These are phyloP conservation scores for Meiosimyza platycephala DNA, from an alignment of 2,888 invertebrate genomes.

Conservation along the genomic window DNA sequence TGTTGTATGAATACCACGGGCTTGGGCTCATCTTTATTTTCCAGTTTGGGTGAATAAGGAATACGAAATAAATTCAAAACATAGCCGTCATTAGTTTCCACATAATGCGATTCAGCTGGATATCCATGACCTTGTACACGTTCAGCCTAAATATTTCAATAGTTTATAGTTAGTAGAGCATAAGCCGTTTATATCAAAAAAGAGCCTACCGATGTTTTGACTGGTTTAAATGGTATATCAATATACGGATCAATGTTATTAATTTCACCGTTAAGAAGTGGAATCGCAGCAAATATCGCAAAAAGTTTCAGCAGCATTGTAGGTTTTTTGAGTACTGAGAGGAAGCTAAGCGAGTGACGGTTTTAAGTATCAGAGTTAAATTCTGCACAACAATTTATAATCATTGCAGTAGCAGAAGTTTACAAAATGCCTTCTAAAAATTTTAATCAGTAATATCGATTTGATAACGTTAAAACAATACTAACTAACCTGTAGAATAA, in stretches of 20 bases:
- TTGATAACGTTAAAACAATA: too few species aligned
- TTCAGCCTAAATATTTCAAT: conserved; percentile 51
- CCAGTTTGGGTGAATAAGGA: conserved; percentile 69
- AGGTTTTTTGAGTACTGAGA: too few species aligned
- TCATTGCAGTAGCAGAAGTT: too few species aligned
- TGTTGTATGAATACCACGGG: conserved; percentile 80
- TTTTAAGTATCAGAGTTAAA: too few species aligned
- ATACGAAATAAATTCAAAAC: conserved; percentile 85
- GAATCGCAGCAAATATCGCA: not conserved
- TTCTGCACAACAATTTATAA: too few species aligned
- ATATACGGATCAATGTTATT: conserved; percentile 48
- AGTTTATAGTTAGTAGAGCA: not conserved
- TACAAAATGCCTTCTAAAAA: too few species aligned
- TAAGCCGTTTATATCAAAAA: not conserved
- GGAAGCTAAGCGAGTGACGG: too few species aligned
- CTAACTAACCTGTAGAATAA: too few species aligned
- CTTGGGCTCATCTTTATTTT: conserved; percentile 60
- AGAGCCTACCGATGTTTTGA: conserved; percentile 41
- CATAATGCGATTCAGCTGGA: conserved; percentile 76
- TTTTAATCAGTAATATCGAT: too few species aligned
- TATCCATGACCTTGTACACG: conserved; percentile 68
- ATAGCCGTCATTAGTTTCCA: conserved; percentile 85
- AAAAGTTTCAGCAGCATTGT: not conserved
- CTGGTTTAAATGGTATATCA: conserved; percentile 52
- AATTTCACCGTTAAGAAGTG: not conserved